Conservation (phyloP, 2,888 invertebrate genomes). For the Brachypalpus laphriformis region DNA sequence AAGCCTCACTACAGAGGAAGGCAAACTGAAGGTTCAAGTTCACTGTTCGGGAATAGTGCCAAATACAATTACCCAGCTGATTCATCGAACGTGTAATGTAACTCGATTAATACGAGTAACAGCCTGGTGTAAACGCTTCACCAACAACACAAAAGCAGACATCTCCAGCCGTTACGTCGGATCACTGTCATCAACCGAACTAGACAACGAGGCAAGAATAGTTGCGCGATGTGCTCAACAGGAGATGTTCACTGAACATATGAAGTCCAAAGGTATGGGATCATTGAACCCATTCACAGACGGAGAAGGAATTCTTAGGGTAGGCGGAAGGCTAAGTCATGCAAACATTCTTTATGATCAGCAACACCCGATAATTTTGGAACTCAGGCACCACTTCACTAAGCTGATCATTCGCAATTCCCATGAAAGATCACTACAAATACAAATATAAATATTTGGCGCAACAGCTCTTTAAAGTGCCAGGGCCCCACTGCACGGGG, state of each 20-base stretch:
- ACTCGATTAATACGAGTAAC: neutral
- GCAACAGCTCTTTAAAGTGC: too few relatives aligned
- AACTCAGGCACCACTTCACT: neutral
- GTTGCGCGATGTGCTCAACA: neutral
- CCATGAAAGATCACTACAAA: neutral
- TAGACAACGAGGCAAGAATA: neutral
- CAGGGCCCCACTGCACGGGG: too few relatives aligned
- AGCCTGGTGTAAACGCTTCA: slow-evolving; percentile 7
- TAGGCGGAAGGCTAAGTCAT: slow-evolving; percentile 45
- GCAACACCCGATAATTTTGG: slow-evolving; percentile 5
- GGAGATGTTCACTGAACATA: neutral
- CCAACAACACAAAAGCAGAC: neutral
- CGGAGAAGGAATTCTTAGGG: slow-evolving; percentile 1
- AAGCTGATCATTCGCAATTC: neutral
- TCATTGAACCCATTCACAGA: slow-evolving; percentile 47
- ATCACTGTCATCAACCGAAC: neutral
- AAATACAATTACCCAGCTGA: neutral
- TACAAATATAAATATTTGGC: too few relatives aligned
- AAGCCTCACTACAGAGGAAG: neutral
- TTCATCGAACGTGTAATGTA: neutral
- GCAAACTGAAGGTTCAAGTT: neutral
- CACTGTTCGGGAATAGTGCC: neutral
- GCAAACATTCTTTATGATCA: neutral
- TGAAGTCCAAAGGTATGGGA: neutral
- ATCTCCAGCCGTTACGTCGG: neutral